Evolutionary conservation across 2,888 invertebrate genomes (phyloP).

Genomic region (Sarcophaga variegata): DNA sequence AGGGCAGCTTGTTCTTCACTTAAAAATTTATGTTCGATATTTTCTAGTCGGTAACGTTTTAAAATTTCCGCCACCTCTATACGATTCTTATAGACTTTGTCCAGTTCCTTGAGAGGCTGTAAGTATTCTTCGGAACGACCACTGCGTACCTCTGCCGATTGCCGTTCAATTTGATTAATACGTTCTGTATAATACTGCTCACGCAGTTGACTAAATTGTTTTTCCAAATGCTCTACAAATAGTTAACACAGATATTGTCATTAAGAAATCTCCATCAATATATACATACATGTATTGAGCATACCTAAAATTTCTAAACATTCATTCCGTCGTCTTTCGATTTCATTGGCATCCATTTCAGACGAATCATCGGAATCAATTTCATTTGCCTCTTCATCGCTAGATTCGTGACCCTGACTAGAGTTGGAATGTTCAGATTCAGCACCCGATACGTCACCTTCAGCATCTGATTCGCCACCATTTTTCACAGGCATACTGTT

Average conservation of each 20-base stretch:
- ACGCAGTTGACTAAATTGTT: constrained; percentile 92
- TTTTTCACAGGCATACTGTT: constrained; percentile 86
- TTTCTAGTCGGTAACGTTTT: constrained; percentile 89
- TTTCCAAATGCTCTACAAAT: constrained; percentile 89
- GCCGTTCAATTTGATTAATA: constrained; percentile 90
- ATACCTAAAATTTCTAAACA: constrained; percentile 90
- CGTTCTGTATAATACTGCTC: constrained; percentile 95
- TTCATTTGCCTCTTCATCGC: constrained; percentile 88
- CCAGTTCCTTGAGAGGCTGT: constrained; percentile 91
- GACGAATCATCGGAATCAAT: constrained; percentile 92
- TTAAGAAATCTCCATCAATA: not conserved
- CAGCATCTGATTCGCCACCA: constrained; percentile 83
- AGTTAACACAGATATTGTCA: not conserved
- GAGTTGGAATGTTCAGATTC: constrained; percentile 88
- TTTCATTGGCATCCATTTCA: constrained; percentile 96
- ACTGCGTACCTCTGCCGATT: constrained; percentile 91
- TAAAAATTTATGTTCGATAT: constrained; percentile 92
- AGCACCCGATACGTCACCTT: constrained; percentile 86
- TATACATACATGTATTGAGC: not conserved
- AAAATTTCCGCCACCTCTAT: constrained; percentile 96
- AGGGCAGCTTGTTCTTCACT: constrained; percentile 94
- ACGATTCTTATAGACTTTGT: constrained; percentile 92
- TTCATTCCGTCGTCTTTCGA: constrained; percentile 91
- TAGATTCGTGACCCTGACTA: constrained; percentile 87
- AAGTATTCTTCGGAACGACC: constrained; percentile 95